Base-by-base conservation (phyloP, 2,797 vertebrate species). In the Poecilia gillii region DNA sequence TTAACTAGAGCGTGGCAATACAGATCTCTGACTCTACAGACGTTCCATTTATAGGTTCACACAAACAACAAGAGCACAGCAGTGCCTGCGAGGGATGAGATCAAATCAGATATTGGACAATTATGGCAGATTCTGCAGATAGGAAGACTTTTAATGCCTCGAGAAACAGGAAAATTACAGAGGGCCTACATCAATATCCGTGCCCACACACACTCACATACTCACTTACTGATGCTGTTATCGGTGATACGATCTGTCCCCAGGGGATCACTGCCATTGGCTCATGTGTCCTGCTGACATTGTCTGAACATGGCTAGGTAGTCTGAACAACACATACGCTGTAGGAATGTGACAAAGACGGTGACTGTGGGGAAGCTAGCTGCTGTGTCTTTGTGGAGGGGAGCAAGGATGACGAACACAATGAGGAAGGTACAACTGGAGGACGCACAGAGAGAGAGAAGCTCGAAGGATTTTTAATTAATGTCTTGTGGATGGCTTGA, bases 261-360 rank as follows among this genome's bases (percentile, higher is more conserved):
- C 3, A 6, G 79, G 82, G 80, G 79, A 28, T 33, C 36, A 14
- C 41, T 51, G 33, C 14, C 18, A 55, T 43, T 47, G 39, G 70
- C 78, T 91, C 78, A 68, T 80, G 76, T 82, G 78, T 86, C 85
- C 79, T 82, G 23, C 36, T 68, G 79, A 73, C 77, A 85, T 83
- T 85, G 87, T 88, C 75, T 76, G 74, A 76, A 73, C 76, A 57
- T 55, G 79, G 47, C 73, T 80, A 16, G 62, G 73, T 72, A 76
- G 77, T 13, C 16, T 33, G 57, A 79, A 49, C 74, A 77, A 55
- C 74, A 76, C 46, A 76, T 41, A 62, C 45, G 64, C 43, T 55
- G 68, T 14, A 73, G 39, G 31, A 81, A 36, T 81, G 62, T 81
- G 78, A 73, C 6, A 13, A 36, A 81, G 74, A 74, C 64, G 13